Conservation (phyloP, 2,113 vertebrate genomes). For the Ornithorhynchus anatinus region DNA sequence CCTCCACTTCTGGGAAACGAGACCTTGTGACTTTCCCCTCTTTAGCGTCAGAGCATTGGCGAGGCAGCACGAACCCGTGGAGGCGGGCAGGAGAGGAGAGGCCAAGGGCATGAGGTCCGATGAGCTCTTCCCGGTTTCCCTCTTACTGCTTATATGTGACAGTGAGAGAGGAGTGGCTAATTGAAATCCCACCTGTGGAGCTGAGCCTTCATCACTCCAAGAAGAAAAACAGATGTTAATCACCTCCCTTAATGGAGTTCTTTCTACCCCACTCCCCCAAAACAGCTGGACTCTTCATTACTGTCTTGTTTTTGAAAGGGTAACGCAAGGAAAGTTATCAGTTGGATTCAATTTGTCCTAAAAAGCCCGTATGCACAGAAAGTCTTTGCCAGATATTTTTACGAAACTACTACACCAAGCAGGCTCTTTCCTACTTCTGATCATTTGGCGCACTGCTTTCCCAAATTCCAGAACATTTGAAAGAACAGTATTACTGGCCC, state of each 20-base stretch:
- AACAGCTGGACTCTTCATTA: constrained; percentile 17
- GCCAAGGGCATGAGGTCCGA: neutral
- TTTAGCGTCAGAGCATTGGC: neutral
- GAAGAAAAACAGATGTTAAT: neutral
- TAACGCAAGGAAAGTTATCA: constrained; percentile 20
- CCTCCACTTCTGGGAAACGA: neutral
- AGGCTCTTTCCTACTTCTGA: neutral
- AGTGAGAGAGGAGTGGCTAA: neutral
- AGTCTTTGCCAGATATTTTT: neutral
- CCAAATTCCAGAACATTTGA: no score
- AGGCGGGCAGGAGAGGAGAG: neutral
- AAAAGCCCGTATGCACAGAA: neutral
- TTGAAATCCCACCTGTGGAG: neutral
- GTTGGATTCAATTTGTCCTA: neutral
- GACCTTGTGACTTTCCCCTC: neutral
- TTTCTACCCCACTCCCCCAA: neutral
- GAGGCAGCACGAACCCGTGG: neutral
- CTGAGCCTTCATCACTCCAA: neutral
- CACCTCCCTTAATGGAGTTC: neutral
- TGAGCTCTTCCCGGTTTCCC: neutral
- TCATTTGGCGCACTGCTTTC: neutral
- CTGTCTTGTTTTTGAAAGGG: constrained; percentile 25
- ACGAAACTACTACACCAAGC: neutral
- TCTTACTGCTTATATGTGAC: neutral
- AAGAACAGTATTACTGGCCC: no score